Base-by-base conservation (phyloP, 2,888 invertebrate species). In the Empis stercorea region DNA sequence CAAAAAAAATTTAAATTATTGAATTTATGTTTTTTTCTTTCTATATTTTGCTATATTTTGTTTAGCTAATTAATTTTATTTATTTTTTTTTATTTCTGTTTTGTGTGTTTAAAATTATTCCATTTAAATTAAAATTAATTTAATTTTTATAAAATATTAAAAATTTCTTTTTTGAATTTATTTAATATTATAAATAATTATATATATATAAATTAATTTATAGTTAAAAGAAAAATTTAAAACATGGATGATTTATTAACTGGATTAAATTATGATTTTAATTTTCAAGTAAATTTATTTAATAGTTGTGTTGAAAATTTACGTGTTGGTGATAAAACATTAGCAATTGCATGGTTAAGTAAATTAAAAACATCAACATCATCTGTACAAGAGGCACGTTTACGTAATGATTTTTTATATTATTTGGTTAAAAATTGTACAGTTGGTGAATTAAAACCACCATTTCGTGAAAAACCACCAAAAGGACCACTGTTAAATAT, bases 381-480 rank as follows among this genome's bases (percentile, higher is more conserved):
- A 48, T 65, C 70, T 1, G 55, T 73, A 4, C 66, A 72, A 40
- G 75, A 75, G 59, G 71, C 75, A 68, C 70, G 66, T 53, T 56
- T 75, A 14, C 60, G 76, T 36, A 76, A 76, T 56, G 73, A 75
- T 55, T 73, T 75, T 53, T 71, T 75, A 66, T 72, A 71, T 56
- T 71, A 71, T 55, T 60, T 76, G 49, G 71, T 74, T 0, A 58
- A 70, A 32, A 71, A 71, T 51, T 67, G 73, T 40, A 71, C 72
- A 53, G 61, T 63, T 42, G 71, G 72, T 3, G 66, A 67, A 51
- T 57, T 76, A 41, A 66, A 64, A 41, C 58, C 70, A 4, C 76
- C 76, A 0, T 76, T 76, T 55, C 62, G 59, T 16, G 66, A 72
- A 40, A 67, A 66, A 40, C 74, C 75, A n/a, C 74, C 73, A 4